Base-by-base conservation (phyloP, 2,113 vertebrate species). In the Podarcis raffonei region DNA sequence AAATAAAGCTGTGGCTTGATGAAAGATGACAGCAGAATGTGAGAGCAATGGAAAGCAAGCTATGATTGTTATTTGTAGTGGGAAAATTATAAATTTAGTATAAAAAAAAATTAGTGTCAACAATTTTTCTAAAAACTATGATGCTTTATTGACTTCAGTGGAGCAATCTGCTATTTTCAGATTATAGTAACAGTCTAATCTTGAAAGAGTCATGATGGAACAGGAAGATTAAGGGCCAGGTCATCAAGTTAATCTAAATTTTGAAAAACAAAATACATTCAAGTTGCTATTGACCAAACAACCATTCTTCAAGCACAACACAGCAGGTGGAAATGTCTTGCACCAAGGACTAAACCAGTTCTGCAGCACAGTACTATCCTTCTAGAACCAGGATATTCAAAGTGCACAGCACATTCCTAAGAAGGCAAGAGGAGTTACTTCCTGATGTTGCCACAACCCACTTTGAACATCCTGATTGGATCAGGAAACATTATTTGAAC, bases 21-120 rank as follows among this genome's bases (percentile, higher is more conserved):
- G 39, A 77, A 84, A 69, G 89, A 93, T 35, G 37, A 23, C 59
- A 37, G 18, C 42, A 79, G 23, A 6, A 11, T 86, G 37, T 81
- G 22, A 53, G 32, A 72, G 1, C 87, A 87, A 89, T 88, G 87
- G 88, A 86, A 87, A 90, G n/a, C 37, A 92, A 65, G 74, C 1
- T 48, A 87, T 39, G 32, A 27, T 42, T 25, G 42, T 20, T 27
- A 18, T 71, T 30, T 12, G 48, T 18, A 91, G 57, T 62, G 77
- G 77, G 48, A 37, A 84, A 75, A 20, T 30, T 0, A 16, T 89
- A 77, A 57, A 65, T 69, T 85, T 65, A 82, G 92, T 66, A 4
- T 48, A 1, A 82, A 65, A 89, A 89, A 86, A 57, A 88, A n/a
- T 81, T 66, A 83, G 84, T 27, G 39, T 11, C 20, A 53, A 53